Base-by-base conservation (phyloP, 2,888 invertebrate species). In the Hesperia comma region DNA sequence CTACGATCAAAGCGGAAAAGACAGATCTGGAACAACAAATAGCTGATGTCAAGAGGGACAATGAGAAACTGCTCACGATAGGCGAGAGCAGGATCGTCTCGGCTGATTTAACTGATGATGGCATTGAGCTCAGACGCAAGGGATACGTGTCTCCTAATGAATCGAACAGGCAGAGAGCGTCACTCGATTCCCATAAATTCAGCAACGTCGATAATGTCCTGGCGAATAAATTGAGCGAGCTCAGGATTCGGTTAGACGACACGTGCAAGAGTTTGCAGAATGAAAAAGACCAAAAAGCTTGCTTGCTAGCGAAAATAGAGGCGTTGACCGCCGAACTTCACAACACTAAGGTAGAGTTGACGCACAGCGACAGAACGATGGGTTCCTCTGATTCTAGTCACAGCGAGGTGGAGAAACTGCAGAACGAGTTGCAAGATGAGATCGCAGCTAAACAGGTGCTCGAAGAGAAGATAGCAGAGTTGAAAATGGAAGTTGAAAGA, bases 1-100 rank as follows among this genome's bases (percentile, higher is more conserved):
- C 94, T 68, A 92, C 94, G 0, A 92, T 95, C 63, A 97, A 96
- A 90, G 93, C 96, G 0, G 97, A 98, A 77, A 96, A 95, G 80
- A 95, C 95, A 75, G 97, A 97, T 73, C 83, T 97, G 15, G 96
- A 96, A 82, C 87, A 95, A 63, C 96, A 97, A 81, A 95, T 97
- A 71, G 94, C 94, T 15, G 96, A 96, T 77, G 84, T 96, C 14
- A 96, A 96, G 79, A 95, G 95, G 76, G 97, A 97, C 88, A 95
- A 97, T 86, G 97, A 97, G 80, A 96, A 96, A 75, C 95, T 97
- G 53, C 95, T 92, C 40, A 92, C 85, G 66, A 86, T 92, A 61
- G 90, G 92, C 8, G 92, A 92, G 72, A 91, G 85, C 71, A 87
- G 90, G 68, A 85, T 92, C 71, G 81, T 91, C 2, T 82, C 86